phyloP scores from a whole-genome alignment of 2,113 vertebrate species.

The Tragelaphus strepsiceros region DNA sequence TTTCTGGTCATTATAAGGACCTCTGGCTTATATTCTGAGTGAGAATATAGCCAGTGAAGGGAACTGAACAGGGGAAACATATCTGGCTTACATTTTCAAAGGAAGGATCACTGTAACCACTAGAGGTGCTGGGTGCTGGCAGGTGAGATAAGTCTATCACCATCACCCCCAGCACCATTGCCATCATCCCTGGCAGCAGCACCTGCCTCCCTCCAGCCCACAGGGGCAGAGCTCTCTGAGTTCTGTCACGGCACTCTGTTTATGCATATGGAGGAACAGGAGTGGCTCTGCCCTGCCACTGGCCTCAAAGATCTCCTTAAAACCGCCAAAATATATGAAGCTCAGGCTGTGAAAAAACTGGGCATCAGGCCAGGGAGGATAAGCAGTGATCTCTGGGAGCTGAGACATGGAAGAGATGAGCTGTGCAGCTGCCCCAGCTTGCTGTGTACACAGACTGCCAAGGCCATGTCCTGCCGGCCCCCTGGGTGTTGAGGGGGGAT shows the following conservation, averaged over 20 bases:
- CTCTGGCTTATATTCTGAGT: not conserved
- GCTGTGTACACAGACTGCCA: not conserved
- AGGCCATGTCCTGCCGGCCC: not conserved
- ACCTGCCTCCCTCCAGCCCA: not conserved
- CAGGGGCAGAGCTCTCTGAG: not conserved
- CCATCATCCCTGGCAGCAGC: not conserved
- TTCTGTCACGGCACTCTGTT: not conserved
- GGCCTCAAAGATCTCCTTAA: too few relatives aligned
- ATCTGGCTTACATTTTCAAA: not conserved
- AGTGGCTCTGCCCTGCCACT: not conserved
- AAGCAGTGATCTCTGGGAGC: too few relatives aligned
- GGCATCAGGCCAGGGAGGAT: too few relatives aligned
- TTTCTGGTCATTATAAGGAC: not conserved
- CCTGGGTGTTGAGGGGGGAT: not conserved
- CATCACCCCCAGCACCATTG: not conserved
- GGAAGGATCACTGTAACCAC: too few relatives aligned
- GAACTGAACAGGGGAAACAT: not conserved
- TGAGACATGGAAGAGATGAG: too few relatives aligned
- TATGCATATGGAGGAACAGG: not conserved
- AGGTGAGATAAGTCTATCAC: too few relatives aligned
- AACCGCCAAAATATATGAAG: too few relatives aligned
- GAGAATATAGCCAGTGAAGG: not conserved
- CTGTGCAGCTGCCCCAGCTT: not conserved
- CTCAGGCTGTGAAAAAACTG: too few relatives aligned
- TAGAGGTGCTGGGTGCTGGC: too few relatives aligned